Conservation (phyloP, 2,113 vertebrate species). For the Oceanodroma tethys region DNA sequence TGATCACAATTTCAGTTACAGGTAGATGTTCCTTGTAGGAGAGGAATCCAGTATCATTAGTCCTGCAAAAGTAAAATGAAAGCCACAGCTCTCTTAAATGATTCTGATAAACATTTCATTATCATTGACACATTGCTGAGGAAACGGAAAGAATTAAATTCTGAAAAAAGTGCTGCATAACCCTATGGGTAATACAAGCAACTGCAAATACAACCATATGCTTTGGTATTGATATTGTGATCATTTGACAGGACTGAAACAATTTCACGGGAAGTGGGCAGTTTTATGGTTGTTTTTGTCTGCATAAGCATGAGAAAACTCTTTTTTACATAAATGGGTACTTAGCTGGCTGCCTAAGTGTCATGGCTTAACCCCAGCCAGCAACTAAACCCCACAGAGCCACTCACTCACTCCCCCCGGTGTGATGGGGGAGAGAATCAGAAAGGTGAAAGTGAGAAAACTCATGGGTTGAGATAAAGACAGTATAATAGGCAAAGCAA, state of each 20-base stretch:
- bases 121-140: background rate
- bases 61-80: constrained; percentile 73
- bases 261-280: background rate
- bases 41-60: constrained; percentile 85
- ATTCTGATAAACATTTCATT: background rate
- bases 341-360: background rate
- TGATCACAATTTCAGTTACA: constrained; percentile 83
- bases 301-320: background rate
- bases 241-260: background rate
- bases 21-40: constrained; percentile 90
- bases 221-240: background rate
- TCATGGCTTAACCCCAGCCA: too few species aligned
- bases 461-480: too few species aligned
- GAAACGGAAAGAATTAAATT: background rate
- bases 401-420: too few species aligned
- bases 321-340: background rate
- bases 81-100: background rate
- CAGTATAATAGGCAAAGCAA: too few species aligned
- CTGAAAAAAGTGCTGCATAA: background rate
- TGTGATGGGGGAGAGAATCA: too few species aligned
- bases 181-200: background rate
- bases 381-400: too few species aligned
- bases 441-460: too few species aligned
- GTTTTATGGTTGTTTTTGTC: background rate
- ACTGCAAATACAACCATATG: background rate